These are phyloP conservation scores for Oasisia sp. DNA, from an alignment of 2,888 invertebrate genomes.

Conservation along the genomic window DNA sequence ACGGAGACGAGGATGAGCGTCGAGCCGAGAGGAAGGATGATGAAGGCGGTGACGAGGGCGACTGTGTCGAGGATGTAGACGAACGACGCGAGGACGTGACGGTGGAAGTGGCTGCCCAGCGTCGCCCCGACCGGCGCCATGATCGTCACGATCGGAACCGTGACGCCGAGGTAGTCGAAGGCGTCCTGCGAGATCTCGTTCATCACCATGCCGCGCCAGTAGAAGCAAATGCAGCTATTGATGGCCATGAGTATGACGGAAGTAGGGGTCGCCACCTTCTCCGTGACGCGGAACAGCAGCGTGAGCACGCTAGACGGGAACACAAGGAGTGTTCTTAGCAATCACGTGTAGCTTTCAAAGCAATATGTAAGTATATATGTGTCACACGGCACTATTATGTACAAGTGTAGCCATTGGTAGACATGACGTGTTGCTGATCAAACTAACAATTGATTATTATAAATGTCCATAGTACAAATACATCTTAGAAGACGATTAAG, in stretches of 20 bases:
- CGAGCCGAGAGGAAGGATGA: background rate
- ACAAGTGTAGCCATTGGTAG: no score
- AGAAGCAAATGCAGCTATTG: constrained; percentile 46
- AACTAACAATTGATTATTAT: no score
- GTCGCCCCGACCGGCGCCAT: constrained; percentile 48
- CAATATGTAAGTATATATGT: background rate
- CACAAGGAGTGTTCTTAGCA: background rate
- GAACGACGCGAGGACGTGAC: constrained; percentile 29
- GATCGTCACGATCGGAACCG: constrained; percentile 43
- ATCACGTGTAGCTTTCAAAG: background rate
- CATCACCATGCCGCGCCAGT: constrained; percentile 51
- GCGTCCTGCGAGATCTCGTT: constrained; percentile 33
- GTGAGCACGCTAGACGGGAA: constrained; percentile 18
- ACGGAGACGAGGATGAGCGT: background rate
- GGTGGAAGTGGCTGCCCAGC: constrained; percentile 47
- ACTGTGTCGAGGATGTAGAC: constrained; percentile 20
- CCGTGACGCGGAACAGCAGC: constrained; percentile 34
- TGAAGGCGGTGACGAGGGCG: constrained; percentile 18
- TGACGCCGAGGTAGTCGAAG: constrained; percentile 48
- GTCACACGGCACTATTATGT: no score
- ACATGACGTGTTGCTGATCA: no score
- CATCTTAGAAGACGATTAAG: no score
- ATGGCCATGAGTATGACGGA: constrained; percentile 57
- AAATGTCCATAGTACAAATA: no score
- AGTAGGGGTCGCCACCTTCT: constrained; percentile 59